phyloP scores from a whole-genome alignment of 2,888 invertebrate genomes.

The Deilephila porcellus region DNA sequence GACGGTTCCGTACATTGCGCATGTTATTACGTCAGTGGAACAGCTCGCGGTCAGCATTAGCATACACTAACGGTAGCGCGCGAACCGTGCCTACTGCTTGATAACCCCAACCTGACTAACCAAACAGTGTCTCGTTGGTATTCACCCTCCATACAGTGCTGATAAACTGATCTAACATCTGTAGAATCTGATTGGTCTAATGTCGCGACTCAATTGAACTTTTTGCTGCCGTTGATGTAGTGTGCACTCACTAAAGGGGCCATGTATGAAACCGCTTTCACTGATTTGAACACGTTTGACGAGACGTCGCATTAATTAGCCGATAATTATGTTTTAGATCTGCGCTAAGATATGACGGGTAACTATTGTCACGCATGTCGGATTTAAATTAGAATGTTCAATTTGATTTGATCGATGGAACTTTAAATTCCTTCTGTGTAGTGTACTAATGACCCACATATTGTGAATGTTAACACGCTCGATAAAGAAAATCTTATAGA shows the following conservation, averaged over 20 bases:
- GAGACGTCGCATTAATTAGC: slow-evolving; percentile 68
- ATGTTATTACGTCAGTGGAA: slow-evolving; percentile 69
- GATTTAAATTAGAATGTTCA: slow-evolving; percentile 32
- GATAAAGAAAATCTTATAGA: neutral
- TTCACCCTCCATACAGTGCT: slow-evolving; percentile 47
- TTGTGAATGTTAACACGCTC: slow-evolving; percentile 9
- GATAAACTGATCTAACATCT: slow-evolving; percentile 35
- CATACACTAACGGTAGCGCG: slow-evolving; percentile 73
- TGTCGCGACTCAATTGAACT: slow-evolving; percentile 56
- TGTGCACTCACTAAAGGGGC: slow-evolving; percentile 55
- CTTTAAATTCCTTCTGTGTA: neutral
- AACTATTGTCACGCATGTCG: slow-evolving; percentile 35
- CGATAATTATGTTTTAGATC: slow-evolving; percentile 63
- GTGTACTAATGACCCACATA: neutral
- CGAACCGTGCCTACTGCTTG: slow-evolving; percentile 45
- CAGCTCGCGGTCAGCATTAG: slow-evolving; percentile 73
- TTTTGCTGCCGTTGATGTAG: slow-evolving; percentile 49
- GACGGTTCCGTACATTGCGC: slow-evolving; percentile 50
- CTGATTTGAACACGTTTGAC: slow-evolving; percentile 72
- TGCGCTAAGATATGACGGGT: slow-evolving; percentile 38
- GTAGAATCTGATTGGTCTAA: slow-evolving; percentile 54
- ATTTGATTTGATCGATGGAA: slow-evolving; percentile 31
- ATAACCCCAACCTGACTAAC: slow-evolving; percentile 44
- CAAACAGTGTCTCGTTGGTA: slow-evolving; percentile 47
- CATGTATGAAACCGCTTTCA: slow-evolving; percentile 77